Evolutionary conservation across 1,140 invertebrate genomes (phyloP).

Genomic region (Pteromalus puparum): DNA sequence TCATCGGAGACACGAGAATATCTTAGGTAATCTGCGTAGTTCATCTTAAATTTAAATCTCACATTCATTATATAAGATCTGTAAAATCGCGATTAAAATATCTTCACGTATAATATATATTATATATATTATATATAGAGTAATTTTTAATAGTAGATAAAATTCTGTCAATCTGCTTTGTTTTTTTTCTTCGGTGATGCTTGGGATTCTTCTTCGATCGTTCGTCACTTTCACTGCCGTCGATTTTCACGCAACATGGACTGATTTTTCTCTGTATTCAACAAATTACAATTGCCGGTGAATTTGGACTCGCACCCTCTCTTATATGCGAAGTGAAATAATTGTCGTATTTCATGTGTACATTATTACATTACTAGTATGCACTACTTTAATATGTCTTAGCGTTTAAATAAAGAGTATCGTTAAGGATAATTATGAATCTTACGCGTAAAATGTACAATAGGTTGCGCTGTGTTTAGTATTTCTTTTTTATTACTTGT

Average conservation of each 20-base stretch:
- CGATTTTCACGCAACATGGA: conserved; percentile 43
- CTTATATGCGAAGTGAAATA: conserved; percentile 20
- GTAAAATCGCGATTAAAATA: conserved; percentile 73
- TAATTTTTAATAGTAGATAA: conserved; percentile 63
- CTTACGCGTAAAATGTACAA: conserved; percentile 47
- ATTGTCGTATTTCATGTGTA: conserved; percentile 31
- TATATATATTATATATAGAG: conserved; percentile 50
- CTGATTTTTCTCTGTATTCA: not conserved
- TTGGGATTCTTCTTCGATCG: conserved; percentile 38
- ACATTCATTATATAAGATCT: conserved; percentile 69
- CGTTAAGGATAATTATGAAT: conserved; percentile 25
- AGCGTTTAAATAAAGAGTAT: conserved; percentile 4
- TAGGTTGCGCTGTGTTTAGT: conserved; percentile 23
- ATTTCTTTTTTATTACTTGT: conserved; percentile 37
- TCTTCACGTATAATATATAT: conserved; percentile 61
- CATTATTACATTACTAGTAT: conserved; percentile 41
- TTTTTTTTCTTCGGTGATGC: conserved; percentile 48
- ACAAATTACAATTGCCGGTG: not conserved
- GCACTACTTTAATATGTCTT: conserved; percentile 32
- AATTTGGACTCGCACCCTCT: conserved; percentile 35
- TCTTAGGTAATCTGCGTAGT: conserved; percentile 55
- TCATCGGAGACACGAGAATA: conserved; percentile 53
- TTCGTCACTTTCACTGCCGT: conserved; percentile 53
- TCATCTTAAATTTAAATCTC: conserved; percentile 66
- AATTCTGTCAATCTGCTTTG: conserved; percentile 61